Evolutionary conservation across 2,888 invertebrate species (phyloP).

Genomic region (Heliconius hortense): DNA sequence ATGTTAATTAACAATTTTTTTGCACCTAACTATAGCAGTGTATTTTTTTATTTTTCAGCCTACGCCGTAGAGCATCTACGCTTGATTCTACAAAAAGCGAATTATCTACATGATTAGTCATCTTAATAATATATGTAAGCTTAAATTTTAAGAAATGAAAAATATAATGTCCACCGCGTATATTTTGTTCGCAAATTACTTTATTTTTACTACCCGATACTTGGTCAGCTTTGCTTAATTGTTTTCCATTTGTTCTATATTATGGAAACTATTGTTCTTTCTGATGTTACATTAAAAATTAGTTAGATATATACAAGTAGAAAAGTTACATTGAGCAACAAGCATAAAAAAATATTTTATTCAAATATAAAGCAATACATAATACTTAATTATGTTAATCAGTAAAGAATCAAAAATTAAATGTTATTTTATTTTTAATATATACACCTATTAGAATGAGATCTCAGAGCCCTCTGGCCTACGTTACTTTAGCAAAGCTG

Average conservation of each 20-base stretch:
- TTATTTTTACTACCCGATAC: constrained; percentile 1
- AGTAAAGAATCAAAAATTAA: too few relatives aligned
- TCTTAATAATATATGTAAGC: background rate
- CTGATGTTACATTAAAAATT: background rate
- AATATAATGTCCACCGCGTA: background rate
- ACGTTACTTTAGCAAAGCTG: too few relatives aligned
- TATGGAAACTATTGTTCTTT: too few relatives aligned
- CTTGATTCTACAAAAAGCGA: background rate
- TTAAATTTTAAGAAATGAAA: too few relatives aligned
- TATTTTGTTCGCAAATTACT: constrained; percentile 1
- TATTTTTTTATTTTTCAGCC: background rate
- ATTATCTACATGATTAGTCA: background rate
- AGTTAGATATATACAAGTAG: background rate
- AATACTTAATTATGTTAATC: too few relatives aligned
- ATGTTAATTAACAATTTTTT: background rate
- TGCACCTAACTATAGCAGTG: background rate
- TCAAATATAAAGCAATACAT: too few relatives aligned
- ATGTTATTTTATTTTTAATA: too few relatives aligned
- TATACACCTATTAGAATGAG: too few relatives aligned
- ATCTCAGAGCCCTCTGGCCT: too few relatives aligned
- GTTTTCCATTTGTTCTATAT: background rate
- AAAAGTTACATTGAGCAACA: background rate
- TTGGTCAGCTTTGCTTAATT: background rate
- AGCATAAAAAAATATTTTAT: too few relatives aligned
- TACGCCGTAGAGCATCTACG: background rate